phyloP scores from a whole-genome alignment of 1,140 invertebrate genomes.

The Luehdorfia chinensis region DNA sequence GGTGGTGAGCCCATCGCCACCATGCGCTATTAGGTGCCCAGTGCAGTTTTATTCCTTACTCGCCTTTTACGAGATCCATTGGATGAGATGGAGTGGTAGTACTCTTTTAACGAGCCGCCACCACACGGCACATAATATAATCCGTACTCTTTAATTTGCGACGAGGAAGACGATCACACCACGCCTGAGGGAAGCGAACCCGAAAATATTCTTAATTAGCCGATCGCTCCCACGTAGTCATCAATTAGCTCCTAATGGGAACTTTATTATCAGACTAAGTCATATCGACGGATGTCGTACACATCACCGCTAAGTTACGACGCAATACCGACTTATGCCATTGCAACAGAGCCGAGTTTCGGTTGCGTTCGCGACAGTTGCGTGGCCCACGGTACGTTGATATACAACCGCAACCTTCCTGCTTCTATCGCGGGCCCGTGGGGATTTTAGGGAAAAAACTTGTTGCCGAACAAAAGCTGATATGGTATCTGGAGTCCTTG shows the following conservation, averaged over 20 bases:
- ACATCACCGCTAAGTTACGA: not conserved
- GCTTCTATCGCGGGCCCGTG: constrained; percentile 7
- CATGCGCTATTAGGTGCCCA: too few relatives aligned
- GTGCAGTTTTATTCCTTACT: too few relatives aligned
- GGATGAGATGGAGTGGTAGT: too few relatives aligned
- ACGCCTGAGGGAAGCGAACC: not conserved
- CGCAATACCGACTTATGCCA: not conserved
- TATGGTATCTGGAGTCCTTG: constrained; percentile 15
- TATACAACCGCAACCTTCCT: constrained; percentile 17
- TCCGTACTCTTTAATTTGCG: too few relatives aligned
- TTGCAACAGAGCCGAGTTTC: not conserved
- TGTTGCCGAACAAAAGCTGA: constrained; percentile 12
- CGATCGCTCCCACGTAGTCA: not conserved
- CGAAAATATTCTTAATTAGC: constrained; percentile 12
- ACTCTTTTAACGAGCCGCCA: too few relatives aligned
- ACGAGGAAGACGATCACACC: too few relatives aligned
- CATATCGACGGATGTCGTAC: constrained; percentile 16
- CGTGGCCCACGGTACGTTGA: not conserved
- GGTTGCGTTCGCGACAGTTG: not conserved
- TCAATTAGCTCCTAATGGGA: constrained; percentile 12
- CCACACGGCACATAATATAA: too few relatives aligned
- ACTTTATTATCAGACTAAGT: constrained; percentile 9
- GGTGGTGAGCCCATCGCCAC: too few relatives aligned
- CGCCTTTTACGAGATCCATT: too few relatives aligned
- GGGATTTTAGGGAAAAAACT: constrained; percentile 18